Percentiles rank a stretch among this genome's conserved stretches.
phyloP scores from a whole-genome alignment of 1,140 invertebrate genomes.

The Himalopsyche phryganea region DNA sequence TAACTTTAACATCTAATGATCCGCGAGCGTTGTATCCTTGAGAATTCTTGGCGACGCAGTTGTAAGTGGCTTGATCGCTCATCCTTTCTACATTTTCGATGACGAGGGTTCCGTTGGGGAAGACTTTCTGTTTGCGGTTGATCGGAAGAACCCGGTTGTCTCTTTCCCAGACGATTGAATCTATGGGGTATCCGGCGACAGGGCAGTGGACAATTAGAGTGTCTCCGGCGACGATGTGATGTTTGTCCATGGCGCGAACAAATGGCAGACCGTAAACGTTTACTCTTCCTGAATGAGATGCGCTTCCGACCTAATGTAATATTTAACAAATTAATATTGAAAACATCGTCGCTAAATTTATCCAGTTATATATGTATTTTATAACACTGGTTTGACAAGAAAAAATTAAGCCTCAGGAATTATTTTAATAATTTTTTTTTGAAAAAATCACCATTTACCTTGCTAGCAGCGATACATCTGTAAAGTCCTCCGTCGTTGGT shows the following conservation, averaged over 20 bases:
- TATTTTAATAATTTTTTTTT: no score
- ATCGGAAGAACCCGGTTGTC: conserved; percentile 80
- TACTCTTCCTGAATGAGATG: conserved; percentile 80
- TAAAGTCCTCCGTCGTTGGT: conserved; percentile 93
- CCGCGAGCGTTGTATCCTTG: conserved; percentile 84
- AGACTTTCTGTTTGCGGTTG: conserved; percentile 92
- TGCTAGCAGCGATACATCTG: conserved; percentile 86
- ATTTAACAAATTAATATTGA: conserved; percentile 1
- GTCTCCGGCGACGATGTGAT: conserved; percentile 90
- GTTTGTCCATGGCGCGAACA: conserved; percentile 88
- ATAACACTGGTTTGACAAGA: no score
- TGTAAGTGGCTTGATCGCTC: conserved; percentile 91
- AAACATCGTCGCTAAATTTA: no score
- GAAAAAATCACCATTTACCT: no score
- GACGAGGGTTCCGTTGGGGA: conserved; percentile 88
- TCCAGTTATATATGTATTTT: no score
- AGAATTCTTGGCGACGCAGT: conserved; percentile 86
- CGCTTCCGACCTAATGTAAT: conserved; percentile 67
- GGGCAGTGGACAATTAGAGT: conserved; percentile 85
- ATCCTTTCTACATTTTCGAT: conserved; percentile 90
- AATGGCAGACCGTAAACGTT: conserved; percentile 91
- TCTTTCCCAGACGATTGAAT: conserved; percentile 90
- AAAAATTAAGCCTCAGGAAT: no score
- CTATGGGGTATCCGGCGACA: conserved; percentile 91
- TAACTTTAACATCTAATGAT: conserved; percentile 88